Evolutionary conservation across 2,888 invertebrate species (phyloP).

Genomic region (Dasypogon diadema): DNA sequence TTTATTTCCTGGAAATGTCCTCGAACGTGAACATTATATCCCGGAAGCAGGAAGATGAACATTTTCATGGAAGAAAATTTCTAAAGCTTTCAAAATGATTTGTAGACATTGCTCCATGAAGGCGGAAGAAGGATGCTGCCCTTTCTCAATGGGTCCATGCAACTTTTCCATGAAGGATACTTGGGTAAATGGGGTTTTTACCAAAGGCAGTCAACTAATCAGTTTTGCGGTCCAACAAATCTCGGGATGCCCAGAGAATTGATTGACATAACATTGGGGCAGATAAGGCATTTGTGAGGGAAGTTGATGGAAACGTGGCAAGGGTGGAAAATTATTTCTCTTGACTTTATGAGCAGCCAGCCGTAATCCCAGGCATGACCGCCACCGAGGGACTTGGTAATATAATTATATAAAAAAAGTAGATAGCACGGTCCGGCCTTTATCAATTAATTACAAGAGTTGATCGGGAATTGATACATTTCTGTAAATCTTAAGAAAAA

Average conservation of each 20-base stretch:
- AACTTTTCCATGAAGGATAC: conserved; percentile 19
- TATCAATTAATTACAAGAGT: too few species aligned
- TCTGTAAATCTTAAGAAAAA: too few species aligned
- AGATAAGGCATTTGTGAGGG: neutral
- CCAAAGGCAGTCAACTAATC: conserved; percentile 29
- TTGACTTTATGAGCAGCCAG: neutral
- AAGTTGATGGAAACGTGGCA: neutral
- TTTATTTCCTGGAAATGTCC: conserved; percentile 69
- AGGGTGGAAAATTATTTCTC: neutral
- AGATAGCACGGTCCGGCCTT: too few species aligned
- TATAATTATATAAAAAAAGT: too few species aligned
- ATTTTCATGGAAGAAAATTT: conserved; percentile 67
- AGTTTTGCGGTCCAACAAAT: conserved; percentile 49
- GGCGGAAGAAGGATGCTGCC: conserved; percentile 48
- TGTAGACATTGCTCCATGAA: conserved; percentile 59
- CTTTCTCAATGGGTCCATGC: neutral
- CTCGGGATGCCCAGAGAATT: neutral
- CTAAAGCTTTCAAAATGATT: conserved; percentile 62
- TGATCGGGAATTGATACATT: too few species aligned
- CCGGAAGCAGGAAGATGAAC: conserved; percentile 69
- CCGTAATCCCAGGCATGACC: too few species aligned
- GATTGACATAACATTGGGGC: conserved; percentile 6
- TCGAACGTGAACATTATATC: conserved; percentile 69
- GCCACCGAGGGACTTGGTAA: too few species aligned
- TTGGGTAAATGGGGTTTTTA: conserved; percentile 37